These are phyloP conservation scores for Rhinoraja longicauda DNA, from an alignment of 2,797 vertebrate genomes.

Conservation along the genomic window DNA sequence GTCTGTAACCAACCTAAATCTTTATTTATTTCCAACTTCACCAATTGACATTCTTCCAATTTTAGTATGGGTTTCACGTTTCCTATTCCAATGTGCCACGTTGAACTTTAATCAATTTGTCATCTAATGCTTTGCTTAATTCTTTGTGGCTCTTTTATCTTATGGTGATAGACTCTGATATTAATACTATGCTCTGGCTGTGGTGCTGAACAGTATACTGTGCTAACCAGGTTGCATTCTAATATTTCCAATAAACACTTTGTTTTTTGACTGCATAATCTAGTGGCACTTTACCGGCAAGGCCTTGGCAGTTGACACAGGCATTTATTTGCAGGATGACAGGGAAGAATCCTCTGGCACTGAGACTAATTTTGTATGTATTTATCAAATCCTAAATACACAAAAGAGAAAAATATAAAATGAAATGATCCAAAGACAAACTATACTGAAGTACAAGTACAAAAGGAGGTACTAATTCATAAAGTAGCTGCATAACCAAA, in stretches of 20 bases:
- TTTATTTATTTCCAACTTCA: not conserved
- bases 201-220: not conserved
- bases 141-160: not conserved
- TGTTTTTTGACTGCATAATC: not conserved
- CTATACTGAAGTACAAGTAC: not conserved
- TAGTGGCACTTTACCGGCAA: not conserved
- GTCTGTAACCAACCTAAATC: not conserved
- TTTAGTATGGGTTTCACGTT: not conserved
- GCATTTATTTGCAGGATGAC: not conserved
- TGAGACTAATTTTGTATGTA: not conserved
- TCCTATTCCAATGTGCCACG: not conserved
- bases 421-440: not conserved
- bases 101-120: not conserved
- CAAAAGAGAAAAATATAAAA: not conserved
- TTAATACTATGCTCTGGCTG: not conserved
- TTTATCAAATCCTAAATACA: not conserved
- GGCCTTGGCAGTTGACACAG: not conserved
- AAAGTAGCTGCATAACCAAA: not conserved
- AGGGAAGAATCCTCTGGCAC: not conserved
- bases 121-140: not conserved
- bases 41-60: not conserved
- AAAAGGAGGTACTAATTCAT: not conserved
- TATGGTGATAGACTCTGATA: not conserved
- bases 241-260: not conserved
- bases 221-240: not conserved